Evolutionary conservation across 2,888 invertebrate genomes (phyloP), one percentile per base, ranked within the genome.

Genomic region (Conus canariensis): DNA sequence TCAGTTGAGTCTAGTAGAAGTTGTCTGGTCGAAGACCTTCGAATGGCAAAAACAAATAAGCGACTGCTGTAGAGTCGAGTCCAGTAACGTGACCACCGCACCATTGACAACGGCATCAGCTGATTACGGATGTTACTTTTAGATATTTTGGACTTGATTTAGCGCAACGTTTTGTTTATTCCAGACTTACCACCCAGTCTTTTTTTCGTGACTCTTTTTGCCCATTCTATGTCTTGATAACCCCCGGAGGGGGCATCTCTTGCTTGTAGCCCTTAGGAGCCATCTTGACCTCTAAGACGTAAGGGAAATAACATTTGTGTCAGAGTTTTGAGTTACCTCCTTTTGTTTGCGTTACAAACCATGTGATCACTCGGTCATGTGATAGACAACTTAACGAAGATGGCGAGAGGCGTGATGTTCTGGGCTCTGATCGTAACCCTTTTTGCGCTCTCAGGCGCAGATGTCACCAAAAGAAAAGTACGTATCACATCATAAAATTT

Each of bases 241-340:
- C 99, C 99, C 95, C 99, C 90, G 97, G 96, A 92, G 99, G 99
- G 95, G 99, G 99, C 97, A 99, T 97, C 97, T 99, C 99, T 97
- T 99, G 99, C 95, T 96, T 97, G 94, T 96, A 97, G 85, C 96
- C 93, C 89, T 94, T 92, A 92, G 91, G 90, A 90, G 90, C 92
- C 91, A 91, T 90, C 91, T 92, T 90, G 82, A 87, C 88, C 87
- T 87, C 85, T 87, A 56, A 85, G 22, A 74, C 59, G 74, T 56
- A 89, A 30, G 89, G 85, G 85, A 60, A 7, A 19, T n/a, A 85
- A 58, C 8, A 19, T 9, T 80, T n/a, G 45, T 16, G 14, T 16
- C 56, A 25, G 82, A 12, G 5, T 56, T 22, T 0, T 0, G 88
- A 80, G 64, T 80, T 58, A 60, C 64, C 58, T 30, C 80, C 60